phyloP scores from a whole-genome alignment of 2,797 vertebrate genomes.

The Anolis apletophallus region DNA sequence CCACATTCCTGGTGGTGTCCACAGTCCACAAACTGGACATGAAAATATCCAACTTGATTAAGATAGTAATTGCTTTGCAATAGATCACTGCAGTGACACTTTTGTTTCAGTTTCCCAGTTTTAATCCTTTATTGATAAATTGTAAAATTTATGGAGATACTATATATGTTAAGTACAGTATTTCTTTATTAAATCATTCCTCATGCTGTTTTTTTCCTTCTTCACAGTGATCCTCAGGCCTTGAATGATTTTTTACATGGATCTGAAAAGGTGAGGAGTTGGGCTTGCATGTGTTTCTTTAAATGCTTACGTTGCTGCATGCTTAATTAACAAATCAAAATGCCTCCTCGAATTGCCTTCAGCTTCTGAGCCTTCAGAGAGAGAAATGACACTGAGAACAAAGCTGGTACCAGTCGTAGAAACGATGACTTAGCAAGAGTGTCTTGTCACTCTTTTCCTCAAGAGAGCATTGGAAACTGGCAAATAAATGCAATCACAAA shows the following conservation, averaged over 20 bases:
- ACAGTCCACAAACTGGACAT: too few species aligned
- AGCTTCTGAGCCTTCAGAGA: neutral
- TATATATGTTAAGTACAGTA: neutral
- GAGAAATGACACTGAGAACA: conserved; percentile 19
- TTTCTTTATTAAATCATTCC: neutral
- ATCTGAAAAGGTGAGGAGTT: conserved; percentile 86
- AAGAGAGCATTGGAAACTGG: neutral
- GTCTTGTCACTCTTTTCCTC: neutral
- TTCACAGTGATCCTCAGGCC: conserved; percentile 93
- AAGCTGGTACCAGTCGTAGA: neutral
- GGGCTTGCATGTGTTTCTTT: neutral
- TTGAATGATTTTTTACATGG: conserved; percentile 98
- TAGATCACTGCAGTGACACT: neutral
- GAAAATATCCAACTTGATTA: too few species aligned
- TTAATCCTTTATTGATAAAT: neutral
- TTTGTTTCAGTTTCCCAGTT: neutral
- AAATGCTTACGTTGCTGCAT: conserved; percentile 5
- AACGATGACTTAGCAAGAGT: neutral
- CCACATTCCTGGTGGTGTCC: too few species aligned
- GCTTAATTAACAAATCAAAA: conserved; percentile 25
- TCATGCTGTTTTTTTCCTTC: neutral
- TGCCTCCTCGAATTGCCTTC: neutral
- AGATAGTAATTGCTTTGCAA: neutral
- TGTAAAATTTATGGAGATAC: neutral
- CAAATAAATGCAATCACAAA: neutral